phyloP scores from a whole-genome alignment of 2,888 invertebrate genomes.

The Eilema caniola region DNA sequence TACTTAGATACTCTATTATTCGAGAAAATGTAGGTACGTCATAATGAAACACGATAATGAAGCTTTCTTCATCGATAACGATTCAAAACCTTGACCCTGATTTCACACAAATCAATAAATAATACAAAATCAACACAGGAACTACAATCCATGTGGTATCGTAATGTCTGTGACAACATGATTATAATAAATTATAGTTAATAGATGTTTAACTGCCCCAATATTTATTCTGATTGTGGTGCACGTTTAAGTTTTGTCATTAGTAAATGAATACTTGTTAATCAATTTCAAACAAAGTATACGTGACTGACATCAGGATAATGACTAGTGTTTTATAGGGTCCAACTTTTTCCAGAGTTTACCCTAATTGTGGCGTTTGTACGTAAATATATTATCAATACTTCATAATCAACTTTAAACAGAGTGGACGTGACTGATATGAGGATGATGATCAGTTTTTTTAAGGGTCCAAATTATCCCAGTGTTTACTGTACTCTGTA shows the following conservation, averaged over 20 bases:
- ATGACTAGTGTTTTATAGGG: not conserved
- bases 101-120: not conserved
- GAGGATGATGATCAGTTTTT: not conserved
- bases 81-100: not conserved
- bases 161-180: not conserved
- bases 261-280: not conserved
- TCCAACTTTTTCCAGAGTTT: too few relatives aligned
- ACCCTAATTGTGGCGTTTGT: too few relatives aligned
- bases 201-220: not conserved
- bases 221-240: not conserved
- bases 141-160: not conserved
- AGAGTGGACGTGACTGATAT: not conserved
- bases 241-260: not conserved
- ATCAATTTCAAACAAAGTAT: not conserved
- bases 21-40: not conserved
- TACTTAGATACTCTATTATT: too few relatives aligned
- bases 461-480: too few relatives aligned
- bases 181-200: not conserved
- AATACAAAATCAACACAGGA: not conserved
- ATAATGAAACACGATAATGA: too few relatives aligned
- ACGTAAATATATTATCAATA: too few relatives aligned
- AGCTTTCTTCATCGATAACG: not conserved
- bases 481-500: too few relatives aligned
- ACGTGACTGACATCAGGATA: not conserved
- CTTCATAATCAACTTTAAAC: not conserved